These are phyloP conservation scores for Lycodopsis pacificus DNA, from an alignment of 2,797 vertebrate species.

Conservation along the genomic window DNA sequence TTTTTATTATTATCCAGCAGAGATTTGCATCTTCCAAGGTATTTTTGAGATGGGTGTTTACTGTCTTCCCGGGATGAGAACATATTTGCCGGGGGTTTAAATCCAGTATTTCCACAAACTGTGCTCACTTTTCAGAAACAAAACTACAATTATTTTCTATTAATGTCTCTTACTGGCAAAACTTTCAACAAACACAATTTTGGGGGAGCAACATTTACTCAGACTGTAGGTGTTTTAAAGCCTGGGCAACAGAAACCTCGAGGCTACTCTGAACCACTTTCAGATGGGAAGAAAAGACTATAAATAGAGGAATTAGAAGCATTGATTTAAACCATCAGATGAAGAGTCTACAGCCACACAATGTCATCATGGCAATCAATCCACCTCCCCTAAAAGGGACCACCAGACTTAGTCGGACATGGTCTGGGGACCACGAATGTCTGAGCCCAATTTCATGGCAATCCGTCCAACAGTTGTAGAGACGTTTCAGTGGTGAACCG, in stretches of 20 bases:
- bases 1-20: background rate
- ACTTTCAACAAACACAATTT: background rate
- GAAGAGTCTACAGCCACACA: background rate
- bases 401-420: background rate
- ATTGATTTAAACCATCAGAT: slow-evolving; percentile 2
- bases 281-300: slow-evolving; percentile 18
- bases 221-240: background rate
- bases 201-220: background rate
- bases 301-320: background rate
- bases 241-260: background rate
- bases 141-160: background rate
- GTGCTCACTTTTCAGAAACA: background rate
- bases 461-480: background rate
- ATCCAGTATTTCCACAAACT: background rate
- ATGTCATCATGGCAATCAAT: background rate
- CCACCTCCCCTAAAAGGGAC: background rate
- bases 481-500: background rate
- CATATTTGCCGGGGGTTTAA: background rate
- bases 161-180: background rate
- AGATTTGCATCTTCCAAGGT: background rate
- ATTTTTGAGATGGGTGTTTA: background rate
- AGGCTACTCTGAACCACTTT: slow-evolving; percentile 17
- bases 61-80: background rate
- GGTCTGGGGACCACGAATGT: background rate
- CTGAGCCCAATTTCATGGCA: background rate